A percentile compares a stretch with the other conserved stretches of the same genome.
Evolutionary conservation across 2,113 vertebrate species (phyloP).

Genomic region (Sylvia atricapilla): DNA sequence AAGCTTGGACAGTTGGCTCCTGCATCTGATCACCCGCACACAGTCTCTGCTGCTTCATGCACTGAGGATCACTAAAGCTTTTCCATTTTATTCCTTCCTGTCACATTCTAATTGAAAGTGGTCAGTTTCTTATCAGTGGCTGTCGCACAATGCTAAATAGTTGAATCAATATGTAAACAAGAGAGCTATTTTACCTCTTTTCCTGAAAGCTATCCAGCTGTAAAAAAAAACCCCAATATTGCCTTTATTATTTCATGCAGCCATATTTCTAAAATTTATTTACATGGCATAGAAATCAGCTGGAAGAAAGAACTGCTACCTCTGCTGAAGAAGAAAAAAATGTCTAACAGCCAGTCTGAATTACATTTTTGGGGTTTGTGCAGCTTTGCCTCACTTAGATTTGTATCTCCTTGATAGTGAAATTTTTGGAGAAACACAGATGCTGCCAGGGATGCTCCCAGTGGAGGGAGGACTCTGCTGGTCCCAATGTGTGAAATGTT

Average conservation of each 20-base stretch:
- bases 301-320: background rate
- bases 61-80: background rate
- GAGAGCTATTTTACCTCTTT: background rate
- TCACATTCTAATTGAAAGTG: background rate
- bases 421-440: rapidly evolving
- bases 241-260: background rate
- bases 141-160: background rate
- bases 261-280: background rate
- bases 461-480: background rate
- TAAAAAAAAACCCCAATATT: background rate
- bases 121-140: background rate
- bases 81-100: background rate
- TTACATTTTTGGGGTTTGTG: background rate
- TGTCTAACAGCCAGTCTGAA: background rate
- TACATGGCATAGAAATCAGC: background rate
- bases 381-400: background rate
- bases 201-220: background rate
- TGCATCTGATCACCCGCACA: rapidly evolving
- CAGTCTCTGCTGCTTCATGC: background rate
- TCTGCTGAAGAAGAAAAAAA: background rate
- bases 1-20: background rate
- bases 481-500: background rate
- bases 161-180: background rate
- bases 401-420: background rate
- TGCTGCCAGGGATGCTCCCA: background rate